Evolutionary conservation across 2,113 vertebrate species (phyloP).

Genomic region (Alethe castanea): DNA sequence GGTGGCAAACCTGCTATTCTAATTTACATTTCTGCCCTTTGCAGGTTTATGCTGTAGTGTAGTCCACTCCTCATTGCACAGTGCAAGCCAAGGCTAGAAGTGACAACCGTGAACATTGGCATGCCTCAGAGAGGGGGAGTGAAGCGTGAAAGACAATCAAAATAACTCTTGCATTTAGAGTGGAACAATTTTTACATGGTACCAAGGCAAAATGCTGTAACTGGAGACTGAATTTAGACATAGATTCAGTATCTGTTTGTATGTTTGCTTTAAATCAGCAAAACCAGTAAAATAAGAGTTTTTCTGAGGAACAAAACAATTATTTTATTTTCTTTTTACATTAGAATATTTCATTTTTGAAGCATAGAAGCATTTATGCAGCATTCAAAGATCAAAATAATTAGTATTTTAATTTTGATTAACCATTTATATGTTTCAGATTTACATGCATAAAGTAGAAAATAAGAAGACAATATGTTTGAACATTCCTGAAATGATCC

Average conservation of each 20-base stretch:
- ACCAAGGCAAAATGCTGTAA: not conserved
- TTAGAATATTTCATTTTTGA: not conserved
- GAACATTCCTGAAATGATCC: not conserved
- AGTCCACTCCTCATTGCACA: not conserved
- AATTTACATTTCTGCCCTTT: not conserved
- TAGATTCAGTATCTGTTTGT: not conserved
- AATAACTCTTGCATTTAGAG: not conserved
- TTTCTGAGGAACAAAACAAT: not conserved
- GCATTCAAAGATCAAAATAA: not conserved
- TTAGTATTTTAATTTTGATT: not conserved
- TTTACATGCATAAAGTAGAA: not conserved
- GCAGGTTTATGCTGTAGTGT: not conserved
- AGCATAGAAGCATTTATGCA: not conserved
- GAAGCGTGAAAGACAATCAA: conserved; percentile 10
- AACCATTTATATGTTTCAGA: not conserved
- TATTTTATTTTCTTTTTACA: not conserved
- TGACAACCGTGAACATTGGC: not conserved
- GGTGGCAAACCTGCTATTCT: not conserved
- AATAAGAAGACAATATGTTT: not conserved
- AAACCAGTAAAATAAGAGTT: not conserved
- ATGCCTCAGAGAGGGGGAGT: not conserved
- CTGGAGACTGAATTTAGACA: not conserved
- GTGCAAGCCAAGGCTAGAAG: not conserved
- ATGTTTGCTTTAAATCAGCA: not conserved
- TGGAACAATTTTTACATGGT: not conserved